Evolutionary conservation across 2,113 vertebrate genomes (phyloP), one percentile per base, ranked within the genome.

Genomic region (Varanus salvator): DNA sequence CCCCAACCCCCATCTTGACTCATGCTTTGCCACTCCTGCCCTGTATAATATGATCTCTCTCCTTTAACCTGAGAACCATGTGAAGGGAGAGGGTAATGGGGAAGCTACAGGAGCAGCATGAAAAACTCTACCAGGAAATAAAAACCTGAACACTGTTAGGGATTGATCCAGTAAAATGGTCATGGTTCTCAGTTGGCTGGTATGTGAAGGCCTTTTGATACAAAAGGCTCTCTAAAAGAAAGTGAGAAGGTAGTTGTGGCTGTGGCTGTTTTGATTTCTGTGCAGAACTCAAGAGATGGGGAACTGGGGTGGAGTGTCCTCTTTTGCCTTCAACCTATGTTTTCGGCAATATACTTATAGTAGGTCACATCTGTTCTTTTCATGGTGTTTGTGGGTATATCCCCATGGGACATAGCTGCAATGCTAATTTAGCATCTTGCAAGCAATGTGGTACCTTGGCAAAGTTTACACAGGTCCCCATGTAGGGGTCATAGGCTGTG

Each of bases 1-100:
- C 38, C 48, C 17, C 66, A 89, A 86, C 86, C 68, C 78, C 69
- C 75, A 81, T 81, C 21, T 80, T 82, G 83, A 48, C 54, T 69
- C 3, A 1, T 66, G 15, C 27, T 44, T 77, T 87, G 6, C 66
- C 21, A 11, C 38, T 77, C 9, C 11, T 68, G 21, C 9, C 57
- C 31, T 3, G 8, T 66, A 52, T 44, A 44, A 44, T 44, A 44
- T 69, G 21, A 19, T 29, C 68, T 25, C 38, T 80, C 12, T 52
- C 38, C 44, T 80, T 69, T 25, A 54, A 7, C 44, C 74, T 72
- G 29, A 52, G 54, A 5, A 23, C 74, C 78, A 3, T 69, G 48
- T 69, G 44, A 25, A 64, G n/a, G 54, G 60, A 25, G n/a, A 52
- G 80, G 21, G 23, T 84, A 52, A 77, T 27, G 52, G 64, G 29